Conservation (phyloP, 2,113 vertebrate genomes). For the Engraulis encrasicolus region DNA sequence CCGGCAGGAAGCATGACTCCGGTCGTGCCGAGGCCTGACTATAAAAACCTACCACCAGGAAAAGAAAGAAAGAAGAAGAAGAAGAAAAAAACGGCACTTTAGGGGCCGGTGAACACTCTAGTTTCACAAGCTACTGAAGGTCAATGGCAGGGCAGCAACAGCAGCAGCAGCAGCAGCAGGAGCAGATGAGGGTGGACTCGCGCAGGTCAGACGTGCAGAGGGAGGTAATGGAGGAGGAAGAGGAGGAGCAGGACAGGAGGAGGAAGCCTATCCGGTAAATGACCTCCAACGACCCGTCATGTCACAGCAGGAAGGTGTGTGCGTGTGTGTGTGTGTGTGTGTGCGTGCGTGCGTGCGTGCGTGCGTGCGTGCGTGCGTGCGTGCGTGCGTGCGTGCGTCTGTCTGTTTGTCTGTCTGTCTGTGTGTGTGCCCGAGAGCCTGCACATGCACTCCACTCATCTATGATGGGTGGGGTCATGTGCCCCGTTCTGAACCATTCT, state of each 20-base stretch:
- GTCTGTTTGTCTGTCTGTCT: neutral
- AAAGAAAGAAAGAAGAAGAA: too few relatives aligned
- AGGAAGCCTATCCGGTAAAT: neutral
- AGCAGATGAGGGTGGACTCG: neutral
- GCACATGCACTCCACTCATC: too few relatives aligned
- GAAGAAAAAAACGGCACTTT: neutral
- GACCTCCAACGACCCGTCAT: slow-evolving; percentile 1
- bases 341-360: slow-evolving; percentile 19
- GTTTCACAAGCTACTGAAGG: neutral
- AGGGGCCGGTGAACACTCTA: neutral
- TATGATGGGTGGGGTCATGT: slow-evolving; percentile 86
- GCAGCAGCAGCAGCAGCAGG: neutral
- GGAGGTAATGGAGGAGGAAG: neutral
- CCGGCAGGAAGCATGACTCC: neutral
- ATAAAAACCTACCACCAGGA: neutral
- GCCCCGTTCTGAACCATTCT: slow-evolving; percentile 74
- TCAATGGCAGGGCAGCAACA: neutral
- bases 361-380: slow-evolving; percentile 45
- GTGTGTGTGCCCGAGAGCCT: neutral
- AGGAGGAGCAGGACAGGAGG: too few relatives aligned
- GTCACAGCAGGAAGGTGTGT: neutral
- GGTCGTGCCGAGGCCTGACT: neutral
- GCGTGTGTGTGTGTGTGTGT: slow-evolving; percentile 13
- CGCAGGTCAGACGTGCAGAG: neutral
- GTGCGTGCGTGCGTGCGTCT: too few relatives aligned